phyloP scores from a whole-genome alignment of 2,113 vertebrate genomes.

The Rhea americana region DNA sequence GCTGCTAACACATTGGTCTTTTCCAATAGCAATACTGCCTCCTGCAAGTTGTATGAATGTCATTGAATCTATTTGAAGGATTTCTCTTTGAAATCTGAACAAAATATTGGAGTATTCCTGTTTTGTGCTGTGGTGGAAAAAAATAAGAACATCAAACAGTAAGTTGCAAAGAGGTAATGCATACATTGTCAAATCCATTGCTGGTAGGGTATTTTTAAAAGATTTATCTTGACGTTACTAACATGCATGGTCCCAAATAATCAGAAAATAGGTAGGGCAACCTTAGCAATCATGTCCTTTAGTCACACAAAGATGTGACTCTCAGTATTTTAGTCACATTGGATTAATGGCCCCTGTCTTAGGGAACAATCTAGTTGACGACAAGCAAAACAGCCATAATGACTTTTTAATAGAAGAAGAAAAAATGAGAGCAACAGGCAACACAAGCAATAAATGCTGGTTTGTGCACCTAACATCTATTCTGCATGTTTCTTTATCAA shows the following conservation, averaged over 20 bases:
- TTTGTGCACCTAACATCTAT: not conserved
- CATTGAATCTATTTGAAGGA: not conserved
- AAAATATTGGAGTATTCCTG: not conserved
- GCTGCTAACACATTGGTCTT: not conserved
- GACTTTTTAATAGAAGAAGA: not conserved
- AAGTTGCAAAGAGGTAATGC: not conserved
- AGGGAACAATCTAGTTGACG: not conserved
- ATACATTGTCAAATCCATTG: not conserved
- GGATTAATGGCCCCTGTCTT: conserved; percentile 20
- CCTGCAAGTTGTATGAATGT: not conserved
- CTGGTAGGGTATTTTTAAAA: not conserved
- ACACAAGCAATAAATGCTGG: not conserved
- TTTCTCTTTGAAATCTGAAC: not conserved
- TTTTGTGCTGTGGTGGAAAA: not conserved
- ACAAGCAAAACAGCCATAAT: conserved; percentile 21
- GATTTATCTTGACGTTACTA: not conserved
- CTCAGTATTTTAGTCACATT: not conserved
- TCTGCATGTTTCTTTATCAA: not conserved
- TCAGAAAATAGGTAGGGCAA: not conserved
- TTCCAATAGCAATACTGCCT: rapidly evolving
- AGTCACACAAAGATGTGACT: not conserved
- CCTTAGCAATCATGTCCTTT: not conserved
- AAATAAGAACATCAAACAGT: not conserved
- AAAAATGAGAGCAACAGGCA: not conserved
- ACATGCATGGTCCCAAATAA: rapidly evolving